phyloP scores from a whole-genome alignment of 2,888 invertebrate genomes.

The Ectemnius lituratus region DNA sequence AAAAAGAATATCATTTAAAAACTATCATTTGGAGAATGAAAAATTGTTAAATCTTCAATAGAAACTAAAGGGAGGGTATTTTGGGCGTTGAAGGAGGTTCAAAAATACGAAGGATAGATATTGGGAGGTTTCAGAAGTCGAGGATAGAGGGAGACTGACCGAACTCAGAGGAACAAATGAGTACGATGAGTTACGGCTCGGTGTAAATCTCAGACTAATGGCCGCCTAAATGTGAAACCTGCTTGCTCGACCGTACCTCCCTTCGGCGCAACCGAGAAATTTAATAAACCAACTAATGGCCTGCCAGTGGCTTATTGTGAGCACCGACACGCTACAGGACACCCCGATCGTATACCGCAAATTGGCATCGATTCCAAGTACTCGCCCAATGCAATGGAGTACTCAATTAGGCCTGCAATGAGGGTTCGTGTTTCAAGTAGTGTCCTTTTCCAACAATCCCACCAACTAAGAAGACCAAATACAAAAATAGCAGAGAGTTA shows the following conservation, averaged over 20 bases:
- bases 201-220: slow-evolving; percentile 77
- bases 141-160: slow-evolving; percentile 52
- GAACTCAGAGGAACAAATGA: slow-evolving; percentile 74
- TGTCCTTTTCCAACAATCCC: too few relatives aligned
- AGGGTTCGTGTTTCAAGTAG: too few relatives aligned
- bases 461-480: too few relatives aligned
- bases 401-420: too few relatives aligned
- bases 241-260: slow-evolving; percentile 61
- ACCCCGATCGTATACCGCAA: too few relatives aligned
- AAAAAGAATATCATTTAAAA: slow-evolving; percentile 23
- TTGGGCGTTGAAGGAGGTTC: slow-evolving; percentile 57
- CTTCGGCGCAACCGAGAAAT: slow-evolving; percentile 74
- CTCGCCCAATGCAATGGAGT: too few relatives aligned
- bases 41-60: slow-evolving; percentile 57
- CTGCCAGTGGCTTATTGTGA: slow-evolving; percentile 74
- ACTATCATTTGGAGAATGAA: slow-evolving; percentile 38
- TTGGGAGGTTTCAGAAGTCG: slow-evolving; percentile 7
- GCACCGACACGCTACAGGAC: slow-evolving; percentile 34
- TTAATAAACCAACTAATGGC: slow-evolving; percentile 78
- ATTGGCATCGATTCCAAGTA: too few relatives aligned
- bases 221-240: slow-evolving; percentile 77
- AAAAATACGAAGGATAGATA: slow-evolving; percentile 45
- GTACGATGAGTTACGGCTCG: slow-evolving; percentile 77
- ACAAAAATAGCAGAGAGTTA: neutral
- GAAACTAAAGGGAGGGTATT: slow-evolving; percentile 53